phyloP scores from a whole-genome alignment of 2,888 invertebrate species.

The Athalia circularis region DNA sequence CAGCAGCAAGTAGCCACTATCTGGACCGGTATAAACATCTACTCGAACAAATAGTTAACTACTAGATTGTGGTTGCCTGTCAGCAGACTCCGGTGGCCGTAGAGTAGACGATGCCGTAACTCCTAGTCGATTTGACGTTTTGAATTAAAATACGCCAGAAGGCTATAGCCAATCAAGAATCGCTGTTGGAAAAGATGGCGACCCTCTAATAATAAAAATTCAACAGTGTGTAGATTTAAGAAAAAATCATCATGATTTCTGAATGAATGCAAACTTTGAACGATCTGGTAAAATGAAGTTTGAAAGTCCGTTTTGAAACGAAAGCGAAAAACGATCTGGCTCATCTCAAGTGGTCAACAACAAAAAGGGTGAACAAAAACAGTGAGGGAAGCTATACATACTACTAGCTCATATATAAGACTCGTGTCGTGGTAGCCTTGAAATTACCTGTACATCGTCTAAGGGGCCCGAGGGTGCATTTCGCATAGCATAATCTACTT shows the following conservation, averaged over 20 bases:
- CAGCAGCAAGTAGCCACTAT: neutral
- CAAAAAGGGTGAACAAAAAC: constrained; percentile 3
- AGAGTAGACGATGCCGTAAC: constrained; percentile 14
- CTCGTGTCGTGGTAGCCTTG: constrained; percentile 33
- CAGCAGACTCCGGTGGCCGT: constrained; percentile 14
- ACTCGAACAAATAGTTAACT: constrained; percentile 37
- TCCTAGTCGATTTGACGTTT: constrained; percentile 25
- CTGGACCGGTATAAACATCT: constrained; percentile 34
- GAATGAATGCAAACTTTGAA: constrained; percentile 6
- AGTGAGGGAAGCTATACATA: constrained; percentile 15
- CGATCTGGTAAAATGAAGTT: neutral
- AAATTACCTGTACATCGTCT: constrained; percentile 33
- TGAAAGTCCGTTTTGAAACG: neutral
- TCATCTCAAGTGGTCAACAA: neutral
- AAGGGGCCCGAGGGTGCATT: constrained; percentile 37
- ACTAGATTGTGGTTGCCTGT: constrained; percentile 38
- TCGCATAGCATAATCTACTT: constrained; percentile 24
- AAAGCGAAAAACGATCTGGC: neutral
- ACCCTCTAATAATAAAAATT: too few relatives aligned
- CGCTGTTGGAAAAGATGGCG: constrained; percentile 4
- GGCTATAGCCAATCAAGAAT: constrained; percentile 21
- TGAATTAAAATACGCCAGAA: constrained; percentile 32
- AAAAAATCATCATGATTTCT: constrained; percentile 4
- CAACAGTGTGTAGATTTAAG: too few relatives aligned
- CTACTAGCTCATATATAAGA: neutral